phyloP scores from a whole-genome alignment of 2,797 vertebrate species.

The Thalassophryne amazonica region DNA sequence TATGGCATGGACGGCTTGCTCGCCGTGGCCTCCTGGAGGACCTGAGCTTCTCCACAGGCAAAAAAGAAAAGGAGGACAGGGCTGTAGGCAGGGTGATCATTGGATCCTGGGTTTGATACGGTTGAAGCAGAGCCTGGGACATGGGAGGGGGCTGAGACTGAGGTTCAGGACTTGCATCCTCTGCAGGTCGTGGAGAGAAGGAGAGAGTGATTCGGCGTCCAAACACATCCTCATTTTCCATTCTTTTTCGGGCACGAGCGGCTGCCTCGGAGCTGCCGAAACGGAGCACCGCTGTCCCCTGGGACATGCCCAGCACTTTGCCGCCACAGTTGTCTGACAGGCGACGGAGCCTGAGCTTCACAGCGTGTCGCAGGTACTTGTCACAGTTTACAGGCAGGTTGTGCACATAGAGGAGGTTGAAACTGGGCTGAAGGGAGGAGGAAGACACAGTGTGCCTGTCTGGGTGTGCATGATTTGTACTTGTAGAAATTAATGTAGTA shows the following conservation, averaged over 20 bases:
- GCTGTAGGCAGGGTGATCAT: conserved; percentile 34
- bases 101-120: conserved; percentile 42
- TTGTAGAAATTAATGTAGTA: conserved; percentile 19
- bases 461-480: conserved; percentile 65
- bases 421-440: conserved; percentile 87
- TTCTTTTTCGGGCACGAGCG: conserved; percentile 91
- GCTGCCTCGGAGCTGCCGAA: conserved; percentile 91
- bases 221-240: conserved; percentile 98
- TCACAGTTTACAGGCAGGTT: conserved; percentile 94
- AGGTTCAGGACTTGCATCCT: conserved; percentile 58
- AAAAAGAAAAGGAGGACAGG: conserved; percentile 66
- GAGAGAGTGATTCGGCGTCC: conserved; percentile 90
- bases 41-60: conserved; percentile 84
- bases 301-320: conserved; percentile 91
- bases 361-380: conserved; percentile 79
- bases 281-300: conserved; percentile 89
- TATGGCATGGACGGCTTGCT: conserved; percentile 81
- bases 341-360: conserved; percentile 92
- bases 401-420: conserved; percentile 94
- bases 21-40: conserved; percentile 87
- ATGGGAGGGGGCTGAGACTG: conserved; percentile 43
- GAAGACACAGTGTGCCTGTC: conserved; percentile 69
- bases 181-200: conserved; percentile 83
- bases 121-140: conserved; percentile 41
- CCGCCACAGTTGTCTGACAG: conserved; percentile 98